These are phyloP conservation scores for Morpho deidamia DNA, from an alignment of 2,888 invertebrate species.

Conservation along the genomic window DNA sequence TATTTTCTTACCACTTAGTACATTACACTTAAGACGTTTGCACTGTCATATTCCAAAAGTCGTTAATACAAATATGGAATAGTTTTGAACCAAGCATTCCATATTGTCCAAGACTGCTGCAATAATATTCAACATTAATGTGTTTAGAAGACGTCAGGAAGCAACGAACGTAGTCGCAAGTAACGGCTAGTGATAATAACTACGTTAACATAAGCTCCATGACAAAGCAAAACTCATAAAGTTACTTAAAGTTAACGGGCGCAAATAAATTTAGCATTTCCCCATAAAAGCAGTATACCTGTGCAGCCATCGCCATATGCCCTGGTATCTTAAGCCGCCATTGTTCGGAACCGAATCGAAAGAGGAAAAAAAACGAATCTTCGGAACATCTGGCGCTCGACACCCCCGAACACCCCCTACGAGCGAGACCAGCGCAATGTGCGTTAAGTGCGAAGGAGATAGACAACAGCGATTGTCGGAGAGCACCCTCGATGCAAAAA, in stretches of 20 bases:
- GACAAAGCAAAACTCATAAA: conserved; percentile 2
- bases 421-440: conserved; percentile 32
- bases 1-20: too few relatives aligned
- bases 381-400: conserved; percentile 51
- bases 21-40: too few relatives aligned
- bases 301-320: conserved; percentile 38
- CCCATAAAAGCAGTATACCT: conserved; percentile 33
- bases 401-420: conserved; percentile 48
- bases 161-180: too few relatives aligned
- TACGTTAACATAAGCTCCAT: background rate
- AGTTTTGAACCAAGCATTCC: too few relatives aligned
- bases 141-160: too few relatives aligned
- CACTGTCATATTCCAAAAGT: too few relatives aligned
- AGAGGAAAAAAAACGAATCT: conserved; percentile 38
- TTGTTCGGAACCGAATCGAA: conserved; percentile 48
- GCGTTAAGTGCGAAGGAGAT: conserved; percentile 21
- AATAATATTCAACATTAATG: too few relatives aligned
- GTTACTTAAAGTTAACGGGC: conserved; percentile 7
- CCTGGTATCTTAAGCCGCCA: conserved; percentile 36
- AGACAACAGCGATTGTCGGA: conserved; percentile 19
- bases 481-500: conserved; percentile 40
- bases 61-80: too few relatives aligned
- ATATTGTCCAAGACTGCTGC: too few relatives aligned
- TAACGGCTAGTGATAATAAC: too few relatives aligned
- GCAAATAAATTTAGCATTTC: conserved; percentile 16